Base-by-base conservation (phyloP, 92 coral and sea anemone species). In the Parazoanthus swiftii region DNA sequence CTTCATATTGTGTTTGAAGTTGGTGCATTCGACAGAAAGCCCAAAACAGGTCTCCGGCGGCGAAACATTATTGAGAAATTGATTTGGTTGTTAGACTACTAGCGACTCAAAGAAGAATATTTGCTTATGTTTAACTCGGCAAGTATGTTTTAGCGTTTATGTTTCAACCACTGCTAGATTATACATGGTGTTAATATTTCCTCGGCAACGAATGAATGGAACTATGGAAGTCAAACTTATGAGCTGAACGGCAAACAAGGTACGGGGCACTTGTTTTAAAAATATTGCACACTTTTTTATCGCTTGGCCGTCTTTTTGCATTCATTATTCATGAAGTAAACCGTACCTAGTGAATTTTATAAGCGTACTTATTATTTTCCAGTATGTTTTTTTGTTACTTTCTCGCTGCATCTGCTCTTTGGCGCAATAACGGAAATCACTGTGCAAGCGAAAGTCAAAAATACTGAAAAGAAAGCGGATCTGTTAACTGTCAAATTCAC, bases 31-130 rank as follows among this genome's bases (percentile, higher is more conserved):
- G 46, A 29, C 37, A 37, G 58, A 33, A 46, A 71, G n/a, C 36
- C 79, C 0, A 46, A 50, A 29, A n/a, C 79, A 48, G 18, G 71
- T 44, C 65, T 72, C 65, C 78, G 87, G 66, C 79, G 37, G 87
- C 87, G 87, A 84, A 84, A 84, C 26, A 42, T 46, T 70, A 44
- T 71, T 84, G 77, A 51, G 43, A 84, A 44, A 50, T 48, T 48
- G 79, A 84, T 84, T 71, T 71, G 79, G 87, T 84, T 84, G 87
- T 84, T 84, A 70, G 87, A 84, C 87, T 84, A 84, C 87, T 46
- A 16, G 78, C 78, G 78, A 44, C 25, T 71, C 67, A 84, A 74
- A 43, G 68, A 43, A 71, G 77, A 73, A 71, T 84, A 84, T 84
- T 83, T 84, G 87, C 66, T 73, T 54, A 84, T 84, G 50, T 76